phyloP scores from a whole-genome alignment of 2,113 vertebrate genomes.

The Trogon melanurus region DNA sequence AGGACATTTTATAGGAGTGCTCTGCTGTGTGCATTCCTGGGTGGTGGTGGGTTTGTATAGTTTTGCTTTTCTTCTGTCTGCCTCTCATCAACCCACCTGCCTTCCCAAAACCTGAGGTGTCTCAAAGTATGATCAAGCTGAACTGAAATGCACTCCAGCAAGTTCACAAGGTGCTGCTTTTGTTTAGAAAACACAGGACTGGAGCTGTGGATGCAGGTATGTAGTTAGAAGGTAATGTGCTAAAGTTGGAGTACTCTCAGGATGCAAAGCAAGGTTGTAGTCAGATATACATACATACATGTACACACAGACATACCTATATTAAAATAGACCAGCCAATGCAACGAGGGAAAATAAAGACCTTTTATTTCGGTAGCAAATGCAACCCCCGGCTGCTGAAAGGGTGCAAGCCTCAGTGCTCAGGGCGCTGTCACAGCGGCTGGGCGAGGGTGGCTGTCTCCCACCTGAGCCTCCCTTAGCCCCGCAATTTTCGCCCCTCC shows the following conservation, averaged over 20 bases:
- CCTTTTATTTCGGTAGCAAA: background rate
- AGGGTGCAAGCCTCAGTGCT: fast-evolving
- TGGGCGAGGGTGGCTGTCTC: background rate
- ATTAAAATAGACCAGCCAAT: background rate
- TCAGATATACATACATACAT: background rate
- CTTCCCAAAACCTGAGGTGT: fast-evolving
- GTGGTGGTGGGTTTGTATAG: no score
- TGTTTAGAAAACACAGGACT: background rate
- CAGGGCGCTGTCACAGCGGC: background rate
- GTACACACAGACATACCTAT: fast-evolving
- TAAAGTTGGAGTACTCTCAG: background rate
- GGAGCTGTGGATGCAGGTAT: background rate
- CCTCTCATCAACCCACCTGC: background rate
- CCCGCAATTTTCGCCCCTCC: background rate
- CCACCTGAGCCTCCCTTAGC: background rate
- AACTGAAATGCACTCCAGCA: background rate
- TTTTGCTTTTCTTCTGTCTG: background rate
- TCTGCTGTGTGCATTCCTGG: background rate
- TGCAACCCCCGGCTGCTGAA: fast-evolving
- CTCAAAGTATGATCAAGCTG: background rate
- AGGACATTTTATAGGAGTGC: background rate
- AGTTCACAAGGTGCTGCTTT: background rate
- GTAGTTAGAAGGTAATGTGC: background rate
- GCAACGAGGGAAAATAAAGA: background rate
- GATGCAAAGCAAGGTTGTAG: background rate